These are phyloP conservation scores for Sitophilus oryzae DNA, from an alignment of 1,140 invertebrate genomes.

Conservation along the genomic window DNA sequence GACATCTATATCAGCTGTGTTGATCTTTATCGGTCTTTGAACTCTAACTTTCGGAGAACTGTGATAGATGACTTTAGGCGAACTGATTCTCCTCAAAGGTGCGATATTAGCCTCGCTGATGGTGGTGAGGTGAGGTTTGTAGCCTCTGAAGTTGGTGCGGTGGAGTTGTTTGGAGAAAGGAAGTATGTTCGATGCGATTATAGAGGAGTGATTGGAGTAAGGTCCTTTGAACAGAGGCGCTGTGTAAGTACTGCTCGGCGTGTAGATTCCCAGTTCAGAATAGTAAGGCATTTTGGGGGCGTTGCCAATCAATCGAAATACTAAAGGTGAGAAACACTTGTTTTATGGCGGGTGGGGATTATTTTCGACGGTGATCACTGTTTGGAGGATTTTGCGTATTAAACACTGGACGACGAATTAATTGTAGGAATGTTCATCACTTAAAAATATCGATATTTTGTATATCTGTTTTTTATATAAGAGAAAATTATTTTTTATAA, in stretches of 20 bases:
- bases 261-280: slow-evolving; percentile 54
- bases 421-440: no score
- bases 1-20: slow-evolving; percentile 78
- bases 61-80: slow-evolving; percentile 44
- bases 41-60: slow-evolving; percentile 47
- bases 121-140: slow-evolving; percentile 66
- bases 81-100: slow-evolving; percentile 45
- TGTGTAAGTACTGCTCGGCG: slow-evolving; percentile 38
- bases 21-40: slow-evolving; percentile 59
- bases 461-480: no score
- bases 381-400: no score
- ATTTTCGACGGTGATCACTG: no score
- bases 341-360: no score
- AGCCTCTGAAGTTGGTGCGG: slow-evolving; percentile 40
- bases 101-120: slow-evolving; percentile 57
- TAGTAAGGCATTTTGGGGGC: slow-evolving; percentile 59
- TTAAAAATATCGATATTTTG: no score
- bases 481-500: no score
- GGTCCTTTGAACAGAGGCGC: slow-evolving; percentile 47
- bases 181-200: slow-evolving; percentile 42
- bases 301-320: no score
- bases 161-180: slow-evolving; percentile 18
- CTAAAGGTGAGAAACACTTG: no score
- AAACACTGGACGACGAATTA: no score
- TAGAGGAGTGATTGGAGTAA: slow-evolving; percentile 54